Evolutionary conservation across 64 coral and sea anemone species (phyloP).

Genomic region (Porites australiensis): DNA sequence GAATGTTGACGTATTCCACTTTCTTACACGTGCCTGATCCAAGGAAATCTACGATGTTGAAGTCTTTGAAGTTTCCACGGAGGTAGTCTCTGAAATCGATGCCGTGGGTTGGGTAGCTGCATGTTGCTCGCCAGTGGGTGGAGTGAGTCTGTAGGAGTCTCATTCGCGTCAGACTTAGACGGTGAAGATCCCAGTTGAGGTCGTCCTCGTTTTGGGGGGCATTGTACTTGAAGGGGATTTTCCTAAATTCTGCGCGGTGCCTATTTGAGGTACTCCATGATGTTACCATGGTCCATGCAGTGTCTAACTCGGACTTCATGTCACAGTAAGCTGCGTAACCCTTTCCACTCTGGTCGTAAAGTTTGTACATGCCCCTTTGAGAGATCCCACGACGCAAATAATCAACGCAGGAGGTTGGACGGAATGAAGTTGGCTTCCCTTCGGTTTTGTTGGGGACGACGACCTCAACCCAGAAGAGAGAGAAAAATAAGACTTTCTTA

Average conservation of each 20-base stretch:
- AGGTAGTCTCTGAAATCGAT: constrained; percentile 43
- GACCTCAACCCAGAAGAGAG: too few species aligned
- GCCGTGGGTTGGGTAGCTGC: constrained; percentile 33
- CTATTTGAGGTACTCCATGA: constrained; percentile 31
- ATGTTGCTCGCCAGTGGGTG: constrained; percentile 55
- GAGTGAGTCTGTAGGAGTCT: constrained; percentile 23
- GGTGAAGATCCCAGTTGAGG: constrained; percentile 35
- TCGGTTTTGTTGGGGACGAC: not conserved
- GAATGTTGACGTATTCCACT: constrained; percentile 68
- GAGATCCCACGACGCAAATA: not conserved
- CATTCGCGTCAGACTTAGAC: constrained; percentile 27
- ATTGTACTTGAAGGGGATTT: not conserved
- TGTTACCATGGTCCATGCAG: constrained; percentile 51
- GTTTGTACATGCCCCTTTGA: constrained; percentile 25
- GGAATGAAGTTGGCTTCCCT: not conserved
- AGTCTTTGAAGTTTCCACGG: constrained; percentile 52
- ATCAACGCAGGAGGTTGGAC: constrained; percentile 45
- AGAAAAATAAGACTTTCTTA: too few species aligned
- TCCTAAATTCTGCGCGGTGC: not conserved
- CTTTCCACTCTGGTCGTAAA: constrained; percentile 21
- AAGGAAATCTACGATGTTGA: constrained; percentile 49
- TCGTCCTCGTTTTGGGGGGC: constrained; percentile 51
- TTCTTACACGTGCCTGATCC: constrained; percentile 52
- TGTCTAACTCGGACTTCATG: constrained; percentile 63
- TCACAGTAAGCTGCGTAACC: constrained; percentile 56